Percentiles rank a stretch among this genome's conserved stretches.
phyloP scores from a whole-genome alignment of 2,888 invertebrate species.

The Steromphala cineraria region DNA sequence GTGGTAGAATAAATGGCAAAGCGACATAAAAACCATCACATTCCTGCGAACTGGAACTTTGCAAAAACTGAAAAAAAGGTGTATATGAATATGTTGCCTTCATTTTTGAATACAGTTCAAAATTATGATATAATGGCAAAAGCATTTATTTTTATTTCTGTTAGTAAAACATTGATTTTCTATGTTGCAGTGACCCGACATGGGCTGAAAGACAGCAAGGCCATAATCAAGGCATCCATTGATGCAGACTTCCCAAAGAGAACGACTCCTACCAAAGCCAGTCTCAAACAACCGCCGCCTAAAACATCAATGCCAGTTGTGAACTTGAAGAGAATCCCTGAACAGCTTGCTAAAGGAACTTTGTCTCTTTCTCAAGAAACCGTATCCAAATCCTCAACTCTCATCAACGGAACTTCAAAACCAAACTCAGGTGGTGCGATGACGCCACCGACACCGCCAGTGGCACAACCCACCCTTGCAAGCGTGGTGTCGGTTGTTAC shows the following conservation, averaged over 20 bases:
- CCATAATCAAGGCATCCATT: background rate
- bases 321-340: conserved; percentile 71
- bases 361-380: background rate
- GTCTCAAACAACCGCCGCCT: conserved; percentile 63
- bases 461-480: background rate
- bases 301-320: conserved; percentile 69
- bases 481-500: background rate
- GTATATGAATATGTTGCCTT: too few species aligned
- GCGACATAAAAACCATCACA: too few species aligned
- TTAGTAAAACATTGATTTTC: too few species aligned
- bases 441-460: background rate
- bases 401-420: conserved; percentile 43
- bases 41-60: too few species aligned
- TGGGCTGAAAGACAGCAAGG: conserved; percentile 17
- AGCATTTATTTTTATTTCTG: too few species aligned
- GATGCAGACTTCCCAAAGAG: background rate
- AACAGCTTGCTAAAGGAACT: conserved; percentile 36
- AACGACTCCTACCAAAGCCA: conserved; percentile 56
- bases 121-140: too few species aligned
- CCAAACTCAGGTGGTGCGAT: background rate
- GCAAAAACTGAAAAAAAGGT: too few species aligned
- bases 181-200: background rate
- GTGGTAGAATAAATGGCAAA: too few species aligned
- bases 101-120: too few species aligned
- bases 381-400: conserved; percentile 26